Percentiles rank a stretch among this genome's conserved stretches.
Conservation (phyloP, 2,888 invertebrate species). For the Rugalucina vietnamica region DNA sequence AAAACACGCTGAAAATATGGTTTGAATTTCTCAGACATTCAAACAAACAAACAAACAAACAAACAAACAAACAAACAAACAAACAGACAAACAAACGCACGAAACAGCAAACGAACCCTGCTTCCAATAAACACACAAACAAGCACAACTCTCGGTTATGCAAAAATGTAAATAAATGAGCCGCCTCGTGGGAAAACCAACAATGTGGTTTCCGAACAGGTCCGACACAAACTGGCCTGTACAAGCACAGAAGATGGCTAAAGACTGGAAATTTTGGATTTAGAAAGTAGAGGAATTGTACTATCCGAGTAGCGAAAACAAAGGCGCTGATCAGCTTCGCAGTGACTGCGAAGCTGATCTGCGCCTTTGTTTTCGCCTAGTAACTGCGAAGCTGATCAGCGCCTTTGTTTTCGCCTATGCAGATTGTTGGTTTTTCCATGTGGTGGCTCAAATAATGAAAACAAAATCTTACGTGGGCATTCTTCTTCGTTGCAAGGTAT, state of each 20-base stretch:
- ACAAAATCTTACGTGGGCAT: not conserved
- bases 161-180: too few relatives aligned
- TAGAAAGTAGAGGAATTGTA: too few relatives aligned
- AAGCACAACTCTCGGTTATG: not conserved
- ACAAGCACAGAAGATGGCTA: too few relatives aligned
- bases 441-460: not conserved
- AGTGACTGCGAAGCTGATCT: not conserved
- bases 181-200: too few relatives aligned
- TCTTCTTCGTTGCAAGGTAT: not conserved
- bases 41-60: too few relatives aligned
- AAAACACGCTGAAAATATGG: not conserved
- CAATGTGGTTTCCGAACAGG: too few relatives aligned
- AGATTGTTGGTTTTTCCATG: not conserved
- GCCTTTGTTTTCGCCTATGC: not conserved
- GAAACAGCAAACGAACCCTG: not conserved
- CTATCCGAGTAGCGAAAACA: too few relatives aligned
- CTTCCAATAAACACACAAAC: not conserved
- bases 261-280: too few relatives aligned
- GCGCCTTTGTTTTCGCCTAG: not conserved
- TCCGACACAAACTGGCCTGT: too few relatives aligned
- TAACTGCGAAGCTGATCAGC: not conserved
- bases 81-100: not conserved
- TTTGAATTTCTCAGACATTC: too few relatives aligned
- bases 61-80: too few relatives aligned
- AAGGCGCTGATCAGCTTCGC: not conserved